Conservation (phyloP, 2,888 invertebrate genomes). For the Eulithis testata region DNA sequence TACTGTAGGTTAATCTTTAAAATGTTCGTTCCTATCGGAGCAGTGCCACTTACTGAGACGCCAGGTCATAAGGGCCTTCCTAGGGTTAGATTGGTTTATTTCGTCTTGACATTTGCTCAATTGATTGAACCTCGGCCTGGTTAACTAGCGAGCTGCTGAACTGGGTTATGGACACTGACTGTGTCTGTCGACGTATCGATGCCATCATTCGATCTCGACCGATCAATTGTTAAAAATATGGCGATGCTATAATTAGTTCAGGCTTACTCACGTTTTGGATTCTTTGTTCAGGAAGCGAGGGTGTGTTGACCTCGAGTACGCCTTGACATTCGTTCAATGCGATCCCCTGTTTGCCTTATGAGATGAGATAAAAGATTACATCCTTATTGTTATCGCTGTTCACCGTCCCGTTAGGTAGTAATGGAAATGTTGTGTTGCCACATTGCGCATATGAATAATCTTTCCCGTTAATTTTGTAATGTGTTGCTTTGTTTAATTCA, state of each 20-base stretch:
- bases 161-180: conserved; percentile 22
- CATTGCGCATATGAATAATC: neutral
- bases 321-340: conserved; percentile 57
- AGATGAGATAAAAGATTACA: conserved; percentile 27
- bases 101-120: conserved; percentile 22
- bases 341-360: conserved; percentile 17
- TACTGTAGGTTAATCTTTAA: conserved; percentile 19
- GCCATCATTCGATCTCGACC: conserved; percentile 15
- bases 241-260: conserved; percentile 38
- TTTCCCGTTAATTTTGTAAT: neutral
- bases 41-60: conserved; percentile 2
- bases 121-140: conserved; percentile 24
- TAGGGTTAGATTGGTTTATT: conserved; percentile 15
- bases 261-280: conserved; percentile 41
- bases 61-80: neutral
- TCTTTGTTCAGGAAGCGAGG: conserved; percentile 53
- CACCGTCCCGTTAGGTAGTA: conserved; percentile 16
- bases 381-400: conserved; percentile 28
- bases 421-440: conserved; percentile 23
- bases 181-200: conserved; percentile 6
- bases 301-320: conserved; percentile 54
- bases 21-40: conserved; percentile 2
- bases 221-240: conserved; percentile 40
- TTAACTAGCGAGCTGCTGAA: conserved; percentile 17
- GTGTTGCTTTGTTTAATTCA: neutral